Conservation (phyloP, 2,113 vertebrate genomes). For the Callospermophilus lateralis region DNA sequence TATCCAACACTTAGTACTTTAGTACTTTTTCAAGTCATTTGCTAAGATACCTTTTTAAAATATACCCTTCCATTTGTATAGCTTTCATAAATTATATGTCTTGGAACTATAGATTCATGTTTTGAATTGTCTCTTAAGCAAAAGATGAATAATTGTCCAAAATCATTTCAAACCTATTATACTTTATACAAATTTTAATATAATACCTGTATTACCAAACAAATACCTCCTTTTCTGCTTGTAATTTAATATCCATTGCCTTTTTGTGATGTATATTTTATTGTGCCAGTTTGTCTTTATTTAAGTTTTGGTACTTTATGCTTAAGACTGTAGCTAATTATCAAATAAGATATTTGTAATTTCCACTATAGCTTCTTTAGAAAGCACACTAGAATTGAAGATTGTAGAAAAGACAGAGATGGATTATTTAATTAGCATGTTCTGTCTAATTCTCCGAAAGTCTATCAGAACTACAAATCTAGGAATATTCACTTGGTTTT, state of each 20-base stretch:
- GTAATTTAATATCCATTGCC: not conserved
- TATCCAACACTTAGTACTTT: not conserved
- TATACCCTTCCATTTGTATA: not conserved
- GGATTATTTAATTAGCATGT: slow-evolving; percentile 18
- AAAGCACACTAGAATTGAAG: not conserved
- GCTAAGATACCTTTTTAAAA: not conserved
- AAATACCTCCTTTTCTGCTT: not conserved
- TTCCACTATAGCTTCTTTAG: not conserved
- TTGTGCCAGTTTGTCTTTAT: not conserved
- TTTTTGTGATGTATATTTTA: not conserved
- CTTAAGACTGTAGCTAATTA: not conserved
- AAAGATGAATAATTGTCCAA: not conserved
- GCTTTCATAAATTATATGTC: not conserved
- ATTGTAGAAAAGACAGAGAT: slow-evolving; percentile 3
- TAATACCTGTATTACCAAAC: not conserved
- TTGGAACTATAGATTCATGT: not conserved
- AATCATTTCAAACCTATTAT: not conserved
- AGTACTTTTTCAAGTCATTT: not conserved
- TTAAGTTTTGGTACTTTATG: not conserved
- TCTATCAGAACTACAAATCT: slow-evolving; percentile 18
- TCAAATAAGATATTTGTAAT: not conserved
- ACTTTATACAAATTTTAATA: not conserved
- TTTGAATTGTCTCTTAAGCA: not conserved
- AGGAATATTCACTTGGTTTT: not conserved
- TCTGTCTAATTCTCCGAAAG: not conserved